A percentile compares a stretch with the other conserved stretches of the same genome.
phyloP scores from a whole-genome alignment of 1,140 invertebrate genomes.

The Copidosoma floridanum region DNA sequence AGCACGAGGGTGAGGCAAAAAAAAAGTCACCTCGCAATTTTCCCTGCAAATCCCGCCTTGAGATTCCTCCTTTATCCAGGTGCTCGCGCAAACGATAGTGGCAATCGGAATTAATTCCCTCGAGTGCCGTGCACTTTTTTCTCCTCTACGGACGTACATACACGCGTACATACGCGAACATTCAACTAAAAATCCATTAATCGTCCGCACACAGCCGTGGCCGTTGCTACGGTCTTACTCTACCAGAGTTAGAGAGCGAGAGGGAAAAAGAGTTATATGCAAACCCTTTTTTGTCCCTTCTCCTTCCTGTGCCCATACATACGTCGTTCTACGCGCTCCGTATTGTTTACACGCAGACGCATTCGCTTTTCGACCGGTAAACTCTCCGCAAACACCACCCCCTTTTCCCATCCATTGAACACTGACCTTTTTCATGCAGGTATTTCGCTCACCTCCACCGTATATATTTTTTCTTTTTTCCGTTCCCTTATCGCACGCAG shows the following conservation, averaged over 20 bases:
- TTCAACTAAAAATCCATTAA: slow-evolving; percentile 48
- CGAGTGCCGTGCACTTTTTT: slow-evolving; percentile 31
- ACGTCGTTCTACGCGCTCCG: no score
- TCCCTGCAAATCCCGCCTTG: slow-evolving; percentile 16
- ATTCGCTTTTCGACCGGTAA: no score
- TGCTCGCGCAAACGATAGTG: slow-evolving; percentile 30
- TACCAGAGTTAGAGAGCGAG: no score
- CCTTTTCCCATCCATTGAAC: neutral
- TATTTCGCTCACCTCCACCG: neutral
- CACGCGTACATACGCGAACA: slow-evolving; percentile 34
- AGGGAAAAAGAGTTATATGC: slow-evolving; percentile 16
- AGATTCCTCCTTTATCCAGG: slow-evolving; percentile 20
- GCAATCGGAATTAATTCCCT: slow-evolving; percentile 48
- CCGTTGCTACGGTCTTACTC: no score
- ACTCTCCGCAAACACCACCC: neutral
- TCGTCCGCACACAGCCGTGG: slow-evolving; percentile 1
- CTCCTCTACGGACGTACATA: no score
- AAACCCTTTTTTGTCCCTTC: neutral
- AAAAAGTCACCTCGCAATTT: slow-evolving; percentile 6
- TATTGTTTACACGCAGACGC: no score
- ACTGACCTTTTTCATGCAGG: neutral
- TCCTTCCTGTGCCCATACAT: neutral
- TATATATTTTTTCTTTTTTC: neutral
- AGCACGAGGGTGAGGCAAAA: neutral
- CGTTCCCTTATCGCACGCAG: slow-evolving; percentile 24